Conservation (phyloP, 2,113 vertebrate species). For the Melanostigma gelatinosum region DNA sequence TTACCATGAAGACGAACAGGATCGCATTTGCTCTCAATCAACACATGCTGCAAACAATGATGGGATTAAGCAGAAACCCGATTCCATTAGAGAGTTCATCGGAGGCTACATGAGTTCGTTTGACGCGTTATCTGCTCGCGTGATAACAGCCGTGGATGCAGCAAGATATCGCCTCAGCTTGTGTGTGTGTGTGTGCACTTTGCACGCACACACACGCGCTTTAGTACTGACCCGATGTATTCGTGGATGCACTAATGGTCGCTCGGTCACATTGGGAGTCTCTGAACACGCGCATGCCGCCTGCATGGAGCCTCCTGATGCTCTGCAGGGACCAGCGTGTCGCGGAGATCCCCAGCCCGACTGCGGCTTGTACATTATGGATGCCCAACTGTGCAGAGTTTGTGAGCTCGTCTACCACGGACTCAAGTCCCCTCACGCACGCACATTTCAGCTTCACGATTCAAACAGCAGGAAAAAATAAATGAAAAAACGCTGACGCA, state of each 20-base stretch:
- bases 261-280: neutral
- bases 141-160: slow-evolving; percentile 31
- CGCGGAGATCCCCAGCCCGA: slow-evolving; percentile 29
- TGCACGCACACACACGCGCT: slow-evolving; percentile 26
- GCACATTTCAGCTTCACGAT: neutral
- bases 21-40: neutral
- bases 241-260: neutral
- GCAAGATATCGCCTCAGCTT: neutral
- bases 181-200: slow-evolving; percentile 33
- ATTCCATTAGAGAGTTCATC: neutral
- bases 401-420: slow-evolving; percentile 55
- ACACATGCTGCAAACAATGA: neutral
- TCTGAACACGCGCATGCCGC: neutral
- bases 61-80: too few species aligned
- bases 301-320: slow-evolving; percentile 5
- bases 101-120: neutral
- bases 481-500: slow-evolving; percentile 48
- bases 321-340: slow-evolving; percentile 12
- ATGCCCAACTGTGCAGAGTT: slow-evolving; percentile 54
- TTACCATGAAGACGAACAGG: neutral
- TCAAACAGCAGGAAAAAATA: neutral
- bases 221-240: slow-evolving; percentile 36
- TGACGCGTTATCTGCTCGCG: slow-evolving; percentile 4
- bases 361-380: slow-evolving; percentile 73
- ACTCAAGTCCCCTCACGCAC: neutral